Conservation (phyloP, 2,888 invertebrate species). For the Cenopis cana region DNA sequence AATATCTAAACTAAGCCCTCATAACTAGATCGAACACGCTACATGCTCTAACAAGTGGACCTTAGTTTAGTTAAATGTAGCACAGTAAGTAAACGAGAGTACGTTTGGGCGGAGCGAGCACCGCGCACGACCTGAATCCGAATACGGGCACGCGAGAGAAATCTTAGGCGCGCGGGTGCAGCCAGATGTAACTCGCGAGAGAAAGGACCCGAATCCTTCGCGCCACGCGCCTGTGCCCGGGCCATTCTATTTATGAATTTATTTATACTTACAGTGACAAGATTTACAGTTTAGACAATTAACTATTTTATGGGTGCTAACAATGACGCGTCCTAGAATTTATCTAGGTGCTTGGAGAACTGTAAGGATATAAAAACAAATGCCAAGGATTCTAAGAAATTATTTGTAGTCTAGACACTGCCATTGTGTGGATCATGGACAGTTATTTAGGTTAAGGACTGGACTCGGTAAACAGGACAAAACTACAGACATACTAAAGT, state of each 20-base stretch:
- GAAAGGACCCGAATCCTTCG: constrained; percentile 66
- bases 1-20: too few relatives aligned
- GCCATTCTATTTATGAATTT: neutral
- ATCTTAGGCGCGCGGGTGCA: constrained; percentile 65
- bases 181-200: constrained; percentile 58
- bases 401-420: too few relatives aligned
- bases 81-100: constrained; percentile 57
- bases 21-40: constrained; percentile 11
- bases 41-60: constrained; percentile 20
- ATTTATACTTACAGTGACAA: neutral
- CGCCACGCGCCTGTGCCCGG: constrained; percentile 25
- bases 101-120: constrained; percentile 72
- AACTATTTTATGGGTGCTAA: neutral
- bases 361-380: too few relatives aligned
- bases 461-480: too few relatives aligned
- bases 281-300: neutral
- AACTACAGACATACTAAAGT: too few relatives aligned
- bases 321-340: too few relatives aligned
- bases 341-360: too few relatives aligned
- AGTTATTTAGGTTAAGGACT: too few relatives aligned
- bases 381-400: too few relatives aligned
- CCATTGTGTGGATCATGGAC: too few relatives aligned
- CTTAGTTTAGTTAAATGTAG: constrained; percentile 26
- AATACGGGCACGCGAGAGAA: constrained; percentile 80
- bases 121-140: constrained; percentile 77